Conservation (phyloP, 2,888 invertebrate genomes). For the Andrena camellia region DNA sequence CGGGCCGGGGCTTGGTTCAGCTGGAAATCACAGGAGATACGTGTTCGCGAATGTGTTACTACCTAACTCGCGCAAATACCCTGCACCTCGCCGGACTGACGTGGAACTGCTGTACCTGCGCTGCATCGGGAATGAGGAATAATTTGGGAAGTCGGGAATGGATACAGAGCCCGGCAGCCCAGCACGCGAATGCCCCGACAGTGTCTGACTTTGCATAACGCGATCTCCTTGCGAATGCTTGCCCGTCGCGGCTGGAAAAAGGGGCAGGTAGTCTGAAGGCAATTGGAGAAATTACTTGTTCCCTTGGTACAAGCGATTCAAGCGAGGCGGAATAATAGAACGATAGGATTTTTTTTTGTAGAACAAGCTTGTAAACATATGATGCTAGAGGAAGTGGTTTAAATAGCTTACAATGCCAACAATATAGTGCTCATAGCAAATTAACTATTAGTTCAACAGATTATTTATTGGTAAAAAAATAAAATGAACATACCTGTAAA, state of each 20-base stretch:
- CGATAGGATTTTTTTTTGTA: too few relatives aligned
- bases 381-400: too few relatives aligned
- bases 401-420: too few relatives aligned
- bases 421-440: too few relatives aligned
- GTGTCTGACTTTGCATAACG: not conserved
- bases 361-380: too few relatives aligned
- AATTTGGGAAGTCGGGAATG: slow-evolving; percentile 29
- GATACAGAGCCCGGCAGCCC: not conserved
- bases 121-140: slow-evolving; percentile 9
- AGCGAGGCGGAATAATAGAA: too few relatives aligned
- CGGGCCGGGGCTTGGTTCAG: not conserved
- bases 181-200: not conserved
- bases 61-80: slow-evolving; percentile 3
- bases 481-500: too few relatives aligned
- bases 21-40: slow-evolving; percentile 16
- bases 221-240: not conserved
- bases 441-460: too few relatives aligned
- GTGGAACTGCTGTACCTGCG: not conserved
- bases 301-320: too few relatives aligned
- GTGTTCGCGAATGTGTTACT: slow-evolving; percentile 18
- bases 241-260: not conserved
- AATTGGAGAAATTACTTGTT: too few relatives aligned
- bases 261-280: not conserved
- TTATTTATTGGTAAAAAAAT: too few relatives aligned
- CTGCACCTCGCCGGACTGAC: not conserved